A percentile compares a stretch with the other conserved stretches of the same genome.
phyloP scores from a whole-genome alignment of 2,888 invertebrate genomes.

The Ceriagrion tenellum region DNA sequence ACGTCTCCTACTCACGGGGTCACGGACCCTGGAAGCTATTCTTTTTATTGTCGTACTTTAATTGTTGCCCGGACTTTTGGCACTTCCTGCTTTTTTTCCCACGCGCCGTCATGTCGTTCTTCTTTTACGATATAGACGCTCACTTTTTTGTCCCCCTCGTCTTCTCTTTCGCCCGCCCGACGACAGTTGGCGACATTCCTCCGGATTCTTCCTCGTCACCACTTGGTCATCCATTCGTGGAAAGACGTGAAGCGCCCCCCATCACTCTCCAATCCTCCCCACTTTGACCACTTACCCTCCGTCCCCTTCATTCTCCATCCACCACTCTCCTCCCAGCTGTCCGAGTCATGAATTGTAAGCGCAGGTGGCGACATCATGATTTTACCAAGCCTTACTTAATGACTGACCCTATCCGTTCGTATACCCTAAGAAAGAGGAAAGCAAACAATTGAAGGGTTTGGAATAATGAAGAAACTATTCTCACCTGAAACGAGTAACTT shows the following conservation, averaged over 20 bases:
- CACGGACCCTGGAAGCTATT: neutral
- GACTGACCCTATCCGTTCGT: too few species aligned
- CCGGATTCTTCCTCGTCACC: neutral
- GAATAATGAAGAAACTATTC: too few species aligned
- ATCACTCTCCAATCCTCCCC: neutral
- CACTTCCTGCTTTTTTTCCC: neutral
- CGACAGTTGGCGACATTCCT: neutral
- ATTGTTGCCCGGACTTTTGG: neutral
- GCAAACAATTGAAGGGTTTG: too few species aligned
- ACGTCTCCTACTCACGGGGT: neutral
- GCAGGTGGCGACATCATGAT: too few species aligned
- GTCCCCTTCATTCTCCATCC: neutral
- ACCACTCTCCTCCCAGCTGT: too few species aligned
- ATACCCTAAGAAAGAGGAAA: too few species aligned
- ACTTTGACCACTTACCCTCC: neutral
- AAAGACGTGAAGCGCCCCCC: too few species aligned
- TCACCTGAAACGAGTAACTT: too few species aligned
- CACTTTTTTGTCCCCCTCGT: neutral
- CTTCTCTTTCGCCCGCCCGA: neutral
- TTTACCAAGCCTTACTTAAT: too few species aligned
- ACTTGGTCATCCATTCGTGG: neutral
- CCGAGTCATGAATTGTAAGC: too few species aligned
- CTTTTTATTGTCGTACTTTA: neutral
- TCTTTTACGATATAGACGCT: neutral
- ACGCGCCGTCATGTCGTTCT: neutral